Conservation (phyloP, 2,797 vertebrate species). For the Euphonia xanthogaster region DNA sequence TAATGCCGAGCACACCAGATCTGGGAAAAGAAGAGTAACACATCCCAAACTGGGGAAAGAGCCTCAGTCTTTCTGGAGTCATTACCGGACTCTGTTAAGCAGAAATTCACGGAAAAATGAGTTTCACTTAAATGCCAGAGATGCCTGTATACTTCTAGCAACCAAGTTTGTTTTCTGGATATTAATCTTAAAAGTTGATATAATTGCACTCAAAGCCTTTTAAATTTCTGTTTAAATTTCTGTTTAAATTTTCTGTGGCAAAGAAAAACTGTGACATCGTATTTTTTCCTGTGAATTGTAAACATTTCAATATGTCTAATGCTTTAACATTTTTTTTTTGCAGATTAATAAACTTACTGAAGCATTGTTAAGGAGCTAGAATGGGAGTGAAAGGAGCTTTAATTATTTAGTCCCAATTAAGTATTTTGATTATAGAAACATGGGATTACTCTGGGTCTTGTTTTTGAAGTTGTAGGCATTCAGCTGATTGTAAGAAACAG, state of each 20-base stretch:
- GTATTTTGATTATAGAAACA: not conserved
- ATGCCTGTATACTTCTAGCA: rapidly evolving
- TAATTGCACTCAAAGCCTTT: not conserved
- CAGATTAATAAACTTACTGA: not conserved
- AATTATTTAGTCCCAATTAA: not conserved
- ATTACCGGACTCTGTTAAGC: not conserved
- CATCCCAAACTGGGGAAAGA: not conserved
- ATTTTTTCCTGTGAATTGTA: not conserved
- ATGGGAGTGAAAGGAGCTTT: not conserved
- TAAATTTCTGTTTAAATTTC: not conserved
- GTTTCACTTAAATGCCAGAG: not conserved
- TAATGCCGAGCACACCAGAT: rapidly evolving
- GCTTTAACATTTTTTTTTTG: not conserved
- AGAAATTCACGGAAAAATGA: not conserved
- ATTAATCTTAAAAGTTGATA: not conserved
- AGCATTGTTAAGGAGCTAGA: not conserved
- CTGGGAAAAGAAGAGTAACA: not conserved
- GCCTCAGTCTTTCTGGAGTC: not conserved
- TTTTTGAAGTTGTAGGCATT: not conserved
- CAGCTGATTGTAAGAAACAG: not conserved
- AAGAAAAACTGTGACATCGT: rapidly evolving
- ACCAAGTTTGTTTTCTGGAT: not conserved
- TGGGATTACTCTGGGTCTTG: not conserved
- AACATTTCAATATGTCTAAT: not conserved
- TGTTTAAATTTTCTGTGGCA: not conserved